Evolutionary conservation across 2,113 vertebrate species (phyloP), one percentile per base, ranked within the genome.

Genomic region (Otus sunia): DNA sequence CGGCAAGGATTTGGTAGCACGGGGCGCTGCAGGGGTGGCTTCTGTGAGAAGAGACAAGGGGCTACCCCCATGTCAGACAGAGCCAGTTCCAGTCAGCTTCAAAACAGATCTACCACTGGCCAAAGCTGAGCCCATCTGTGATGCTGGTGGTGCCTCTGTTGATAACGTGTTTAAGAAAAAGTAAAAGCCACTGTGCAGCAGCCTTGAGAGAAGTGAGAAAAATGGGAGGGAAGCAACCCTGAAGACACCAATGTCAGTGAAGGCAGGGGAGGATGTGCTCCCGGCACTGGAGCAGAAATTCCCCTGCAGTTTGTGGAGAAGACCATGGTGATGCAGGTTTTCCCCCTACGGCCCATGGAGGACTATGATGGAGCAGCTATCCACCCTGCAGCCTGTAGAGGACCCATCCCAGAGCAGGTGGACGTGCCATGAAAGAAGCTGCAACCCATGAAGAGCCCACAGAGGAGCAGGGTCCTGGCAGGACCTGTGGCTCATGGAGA

Each of bases 331-430:
- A 60, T 8, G 1, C 4, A 59, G 52, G 5, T 5, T 32, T n/a
- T 52, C 3, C 3, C 12, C 12, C 34, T 36, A 6, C 2, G 85
- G 41, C 20, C 17, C 14, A 34, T 34, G 25, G n/a, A 66, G 7
- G 50, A 47, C 41, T 23, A 41, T 0, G 0, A 17, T 56, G 36
- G 10, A 85, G 30, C 23, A 74, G 22, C 52, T 0, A 32, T 5
- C 59, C 20, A 80, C 53, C 37, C 29, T 23, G 34, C 68, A 76
- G n/a, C 20, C 15, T 47, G 32, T 41, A 55, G 34, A 80, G 9
- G n/a, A 76, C 2, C 9, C 27, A 17, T 4, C 8, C 23, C 37
- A 21, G 32, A 72, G 41, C n/a, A 75, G 21, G 32, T 5, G 15
- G 8, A 16, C 3, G 4, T 11, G n/a, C 15, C 22, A 18, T 59